Conservation (phyloP, 2,113 vertebrate genomes). For the Crotalus viridis region DNA sequence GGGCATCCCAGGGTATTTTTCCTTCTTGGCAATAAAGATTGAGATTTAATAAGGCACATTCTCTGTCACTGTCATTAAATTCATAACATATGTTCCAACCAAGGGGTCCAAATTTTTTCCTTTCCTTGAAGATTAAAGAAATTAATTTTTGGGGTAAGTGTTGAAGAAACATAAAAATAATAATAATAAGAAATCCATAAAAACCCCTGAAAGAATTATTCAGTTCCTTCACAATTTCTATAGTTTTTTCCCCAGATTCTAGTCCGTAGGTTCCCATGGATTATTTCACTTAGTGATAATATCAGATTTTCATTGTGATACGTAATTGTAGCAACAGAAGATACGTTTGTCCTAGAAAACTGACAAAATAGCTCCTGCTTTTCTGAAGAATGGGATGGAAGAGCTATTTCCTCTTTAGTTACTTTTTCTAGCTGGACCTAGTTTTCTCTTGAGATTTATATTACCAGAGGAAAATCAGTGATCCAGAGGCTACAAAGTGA, state of each 20-base stretch:
- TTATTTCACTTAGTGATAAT: neutral
- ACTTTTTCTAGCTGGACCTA: neutral
- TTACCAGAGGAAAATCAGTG: neutral
- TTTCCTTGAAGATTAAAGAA: slow-evolving; percentile 66
- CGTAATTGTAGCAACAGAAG: neutral
- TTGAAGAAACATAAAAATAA: neutral
- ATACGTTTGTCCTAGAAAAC: neutral
- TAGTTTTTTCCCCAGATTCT: neutral
- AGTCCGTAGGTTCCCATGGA: neutral
- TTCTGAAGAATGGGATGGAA: neutral
- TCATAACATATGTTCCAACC: slow-evolving; percentile 85
- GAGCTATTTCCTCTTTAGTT: neutral
- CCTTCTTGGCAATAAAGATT: slow-evolving; percentile 77
- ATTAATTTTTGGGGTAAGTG: neutral
- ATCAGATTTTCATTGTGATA: neutral
- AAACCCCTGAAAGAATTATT: neutral
- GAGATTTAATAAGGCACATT: slow-evolving; percentile 81
- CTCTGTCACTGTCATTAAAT: slow-evolving; percentile 82
- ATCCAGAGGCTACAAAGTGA: neutral
- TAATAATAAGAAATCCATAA: neutral
- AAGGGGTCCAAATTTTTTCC: slow-evolving; percentile 81
- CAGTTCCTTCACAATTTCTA: neutral
- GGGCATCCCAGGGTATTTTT: slow-evolving; percentile 74
- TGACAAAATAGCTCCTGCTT: neutral
- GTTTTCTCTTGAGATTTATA: neutral